Evolutionary conservation across 2,888 invertebrate genomes (phyloP).

Genomic region (Coelinius sp.): DNA sequence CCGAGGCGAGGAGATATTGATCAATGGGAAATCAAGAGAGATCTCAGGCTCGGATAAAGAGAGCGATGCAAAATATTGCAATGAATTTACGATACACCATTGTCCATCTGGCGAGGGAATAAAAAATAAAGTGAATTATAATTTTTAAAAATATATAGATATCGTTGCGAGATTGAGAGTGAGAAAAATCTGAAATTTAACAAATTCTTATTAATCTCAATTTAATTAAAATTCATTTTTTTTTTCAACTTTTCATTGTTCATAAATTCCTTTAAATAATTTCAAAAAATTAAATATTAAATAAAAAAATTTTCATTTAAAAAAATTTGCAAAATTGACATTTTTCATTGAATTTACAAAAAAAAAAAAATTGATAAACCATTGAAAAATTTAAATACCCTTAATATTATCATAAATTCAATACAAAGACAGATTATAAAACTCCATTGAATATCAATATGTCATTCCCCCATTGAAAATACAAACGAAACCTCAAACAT

Average conservation of each 20-base stretch:
- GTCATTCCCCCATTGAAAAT: conserved; percentile 37
- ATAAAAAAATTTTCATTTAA: no score
- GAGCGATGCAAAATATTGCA: conserved; percentile 36
- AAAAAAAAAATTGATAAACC: no score
- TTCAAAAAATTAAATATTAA: no score
- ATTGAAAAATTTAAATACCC: neutral
- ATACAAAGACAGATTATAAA: conserved; percentile 6
- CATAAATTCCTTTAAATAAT: neutral
- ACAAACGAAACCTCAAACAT: neutral
- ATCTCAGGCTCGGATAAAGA: conserved; percentile 28
- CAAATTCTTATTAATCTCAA: no score
- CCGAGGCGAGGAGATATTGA: conserved; percentile 46
- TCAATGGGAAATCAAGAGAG: conserved; percentile 42
- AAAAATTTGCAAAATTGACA: no score
- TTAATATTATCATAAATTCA: conserved; percentile 24
- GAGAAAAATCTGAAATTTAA: neutral
- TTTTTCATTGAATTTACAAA: no score
- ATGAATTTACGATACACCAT: conserved; percentile 38
- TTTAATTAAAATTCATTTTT: neutral
- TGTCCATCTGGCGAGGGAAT: conserved; percentile 33
- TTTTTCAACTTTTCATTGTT: no score
- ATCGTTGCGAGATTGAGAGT: neutral
- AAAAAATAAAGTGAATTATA: conserved; percentile 17
- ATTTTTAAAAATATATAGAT: conserved; percentile 13
- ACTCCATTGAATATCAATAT: conserved; percentile 27